These are phyloP conservation scores for Bubalus kerabau DNA, from an alignment of 2,113 vertebrate genomes.

Conservation along the genomic window DNA sequence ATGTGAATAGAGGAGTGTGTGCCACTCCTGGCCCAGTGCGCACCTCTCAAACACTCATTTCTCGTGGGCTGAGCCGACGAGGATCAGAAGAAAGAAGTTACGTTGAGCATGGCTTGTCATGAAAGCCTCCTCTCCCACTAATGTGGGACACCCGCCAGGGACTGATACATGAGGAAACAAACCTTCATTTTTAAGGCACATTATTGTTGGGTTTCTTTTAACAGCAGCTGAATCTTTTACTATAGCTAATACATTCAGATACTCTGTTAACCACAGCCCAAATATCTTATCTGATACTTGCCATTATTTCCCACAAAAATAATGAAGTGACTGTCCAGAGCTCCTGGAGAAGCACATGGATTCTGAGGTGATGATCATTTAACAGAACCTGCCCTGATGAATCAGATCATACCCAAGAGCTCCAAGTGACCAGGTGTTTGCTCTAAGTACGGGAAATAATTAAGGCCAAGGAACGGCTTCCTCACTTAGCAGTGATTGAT, in stretches of 20 bases:
- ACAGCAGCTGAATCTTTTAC: background rate
- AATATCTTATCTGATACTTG: background rate
- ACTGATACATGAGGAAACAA: background rate
- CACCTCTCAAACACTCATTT: background rate
- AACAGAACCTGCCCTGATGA: background rate
- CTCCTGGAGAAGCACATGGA: background rate
- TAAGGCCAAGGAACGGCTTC: background rate
- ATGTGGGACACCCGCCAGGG: background rate
- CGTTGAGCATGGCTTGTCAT: background rate
- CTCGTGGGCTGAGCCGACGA: accelerated
- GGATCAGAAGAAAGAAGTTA: background rate
- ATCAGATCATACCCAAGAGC: background rate
- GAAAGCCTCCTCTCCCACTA: background rate
- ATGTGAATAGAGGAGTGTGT: background rate
- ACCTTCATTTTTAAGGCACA: background rate
- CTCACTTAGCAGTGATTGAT: background rate
- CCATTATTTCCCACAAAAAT: background rate
- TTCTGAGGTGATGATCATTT: background rate
- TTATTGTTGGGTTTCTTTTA: background rate
- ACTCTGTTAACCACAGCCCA: background rate
- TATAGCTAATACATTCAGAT: background rate
- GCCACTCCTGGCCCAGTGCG: background rate
- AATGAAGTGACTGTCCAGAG: background rate
- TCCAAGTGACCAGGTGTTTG: background rate
- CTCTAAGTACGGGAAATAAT: background rate